Conservation (phyloP, 2,113 vertebrate species). For the Amblyopsis rosae region DNA sequence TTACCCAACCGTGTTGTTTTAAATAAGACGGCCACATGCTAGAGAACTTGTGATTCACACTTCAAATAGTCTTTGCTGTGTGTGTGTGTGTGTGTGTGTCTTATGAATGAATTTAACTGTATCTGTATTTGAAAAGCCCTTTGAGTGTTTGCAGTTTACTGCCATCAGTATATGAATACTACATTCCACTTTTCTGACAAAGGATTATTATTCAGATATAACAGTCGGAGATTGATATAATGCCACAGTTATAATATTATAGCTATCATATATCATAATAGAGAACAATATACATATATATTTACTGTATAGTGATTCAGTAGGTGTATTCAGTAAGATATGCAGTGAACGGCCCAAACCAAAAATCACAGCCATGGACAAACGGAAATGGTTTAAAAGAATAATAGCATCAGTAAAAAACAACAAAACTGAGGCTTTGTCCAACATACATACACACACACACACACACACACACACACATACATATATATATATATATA, state of each 20-base stretch:
- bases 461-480: no score
- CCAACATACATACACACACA: no score
- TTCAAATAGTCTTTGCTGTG: neutral
- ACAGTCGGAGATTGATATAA: neutral
- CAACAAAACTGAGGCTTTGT: no score
- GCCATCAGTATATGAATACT: slow-evolving; percentile 5
- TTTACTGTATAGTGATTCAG: no score
- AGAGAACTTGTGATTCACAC: neutral
- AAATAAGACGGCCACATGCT: neutral
- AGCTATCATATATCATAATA: slow-evolving; percentile 3
- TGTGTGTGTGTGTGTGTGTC: neutral
- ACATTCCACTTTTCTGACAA: neutral
- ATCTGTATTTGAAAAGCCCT: no score
- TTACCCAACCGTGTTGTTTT: neutral
- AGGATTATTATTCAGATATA: neutral
- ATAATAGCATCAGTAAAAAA: no score
- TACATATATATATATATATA: no score
- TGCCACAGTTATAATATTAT: neutral
- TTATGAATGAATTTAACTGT: slow-evolving; percentile 1
- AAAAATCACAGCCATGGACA: no score
- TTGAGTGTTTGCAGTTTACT: no score
- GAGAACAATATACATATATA: neutral
- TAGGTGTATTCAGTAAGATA: no score
- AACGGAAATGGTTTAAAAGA: no score
- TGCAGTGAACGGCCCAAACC: no score